Evolutionary conservation across 2,888 invertebrate species (phyloP).

Genomic region (Brachynemurus nebulosus): DNA sequence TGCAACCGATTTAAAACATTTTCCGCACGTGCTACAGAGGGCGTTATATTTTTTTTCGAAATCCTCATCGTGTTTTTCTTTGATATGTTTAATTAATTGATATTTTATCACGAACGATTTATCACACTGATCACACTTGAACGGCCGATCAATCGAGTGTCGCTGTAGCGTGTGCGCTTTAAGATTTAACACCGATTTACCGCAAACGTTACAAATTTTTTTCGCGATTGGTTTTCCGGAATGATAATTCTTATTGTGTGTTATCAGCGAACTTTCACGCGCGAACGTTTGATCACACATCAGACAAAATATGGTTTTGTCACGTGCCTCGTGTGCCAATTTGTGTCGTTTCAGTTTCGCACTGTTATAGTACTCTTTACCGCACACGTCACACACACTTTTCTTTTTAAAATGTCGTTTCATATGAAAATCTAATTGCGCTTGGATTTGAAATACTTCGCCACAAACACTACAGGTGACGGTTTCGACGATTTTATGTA

Average conservation of each 20-base stretch:
- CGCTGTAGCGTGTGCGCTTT: not conserved
- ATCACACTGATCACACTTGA: not conserved
- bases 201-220: not conserved
- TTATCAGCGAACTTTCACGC: not conserved
- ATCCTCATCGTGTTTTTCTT: not conserved
- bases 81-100: not conserved
- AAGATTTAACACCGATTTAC: not conserved
- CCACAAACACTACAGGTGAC: not conserved
- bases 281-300: not conserved
- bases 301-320: not conserved
- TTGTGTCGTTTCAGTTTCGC: not conserved
- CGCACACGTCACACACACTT: not conserved
- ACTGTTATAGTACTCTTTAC: not conserved
- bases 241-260: not conserved
- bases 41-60: not conserved
- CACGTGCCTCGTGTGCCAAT: not conserved
- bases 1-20: not conserved
- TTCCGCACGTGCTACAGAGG: not conserved
- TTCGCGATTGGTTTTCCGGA: not conserved
- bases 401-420: constrained; percentile 1
- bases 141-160: not conserved
- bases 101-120: not conserved
- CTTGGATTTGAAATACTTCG: not conserved
- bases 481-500: not conserved
- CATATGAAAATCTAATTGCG: constrained; percentile 1